Evolutionary conservation across 2,113 vertebrate genomes (phyloP).

Genomic region (Clarias batrachus): DNA sequence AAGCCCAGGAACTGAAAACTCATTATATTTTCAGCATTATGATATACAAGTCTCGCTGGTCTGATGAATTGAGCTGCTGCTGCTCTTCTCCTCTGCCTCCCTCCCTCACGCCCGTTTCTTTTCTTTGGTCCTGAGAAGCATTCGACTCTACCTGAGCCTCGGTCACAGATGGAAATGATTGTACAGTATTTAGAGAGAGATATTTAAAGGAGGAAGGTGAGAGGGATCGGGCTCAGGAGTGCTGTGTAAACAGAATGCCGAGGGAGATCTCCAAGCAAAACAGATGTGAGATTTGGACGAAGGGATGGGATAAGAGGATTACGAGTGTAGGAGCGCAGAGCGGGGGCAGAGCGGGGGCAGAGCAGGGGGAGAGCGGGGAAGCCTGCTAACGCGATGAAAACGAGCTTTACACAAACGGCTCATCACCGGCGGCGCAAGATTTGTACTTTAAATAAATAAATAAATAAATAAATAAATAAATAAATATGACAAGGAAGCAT

Average conservation of each 20-base stretch:
- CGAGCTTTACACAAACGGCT: background rate
- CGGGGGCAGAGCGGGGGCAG: background rate
- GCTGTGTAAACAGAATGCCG: slow-evolving; percentile 32
- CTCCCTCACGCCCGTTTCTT: background rate
- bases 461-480: too few species aligned
- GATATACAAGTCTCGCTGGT: background rate
- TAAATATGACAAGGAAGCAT: background rate
- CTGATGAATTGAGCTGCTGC: background rate
- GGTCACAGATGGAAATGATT: slow-evolving; percentile 64
- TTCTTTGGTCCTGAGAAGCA: slow-evolving; percentile 32
- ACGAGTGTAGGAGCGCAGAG: slow-evolving; percentile 19
- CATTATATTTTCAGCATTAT: background rate
- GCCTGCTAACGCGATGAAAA: slow-evolving; percentile 4
- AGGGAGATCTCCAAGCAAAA: slow-evolving; percentile 61
- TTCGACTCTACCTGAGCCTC: slow-evolving; percentile 57
- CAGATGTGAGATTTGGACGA: slow-evolving; percentile 62
- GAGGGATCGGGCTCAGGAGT: slow-evolving; percentile 37
- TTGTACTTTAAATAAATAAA: background rate
- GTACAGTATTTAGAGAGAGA: slow-evolving; percentile 37
- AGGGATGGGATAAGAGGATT: slow-evolving; percentile 64
- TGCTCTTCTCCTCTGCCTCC: slow-evolving; percentile 1
- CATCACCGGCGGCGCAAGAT: too few species aligned
- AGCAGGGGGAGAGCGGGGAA: too few species aligned
- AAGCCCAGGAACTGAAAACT: slow-evolving; percentile 26
- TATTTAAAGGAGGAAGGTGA: slow-evolving; percentile 49